Evolutionary conservation across 2,797 vertebrate genomes (phyloP).

Genomic region (Alauda arvensis): DNA sequence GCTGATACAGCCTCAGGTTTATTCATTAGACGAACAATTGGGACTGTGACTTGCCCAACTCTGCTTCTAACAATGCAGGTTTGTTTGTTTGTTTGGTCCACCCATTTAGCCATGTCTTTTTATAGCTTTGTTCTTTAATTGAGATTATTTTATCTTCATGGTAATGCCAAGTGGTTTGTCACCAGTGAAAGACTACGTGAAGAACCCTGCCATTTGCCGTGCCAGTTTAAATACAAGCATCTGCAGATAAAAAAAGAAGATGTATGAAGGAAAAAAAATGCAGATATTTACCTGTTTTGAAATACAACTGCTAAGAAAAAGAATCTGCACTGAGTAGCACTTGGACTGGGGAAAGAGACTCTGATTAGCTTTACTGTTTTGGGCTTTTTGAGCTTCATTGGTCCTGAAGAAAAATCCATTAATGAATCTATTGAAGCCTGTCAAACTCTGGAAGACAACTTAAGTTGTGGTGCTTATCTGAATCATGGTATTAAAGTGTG

Average conservation of each 20-base stretch:
- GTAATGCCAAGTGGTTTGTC: conserved; percentile 62
- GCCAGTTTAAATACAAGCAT: conserved; percentile 46
- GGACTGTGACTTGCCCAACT: conserved; percentile 44
- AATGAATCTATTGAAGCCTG: conserved; percentile 89
- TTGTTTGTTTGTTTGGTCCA: conserved; percentile 56
- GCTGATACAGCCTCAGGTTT: conserved; percentile 67
- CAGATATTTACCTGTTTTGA: conserved; percentile 69
- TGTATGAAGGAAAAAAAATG: conserved; percentile 35
- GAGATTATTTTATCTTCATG: conserved; percentile 67
- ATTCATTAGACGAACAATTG: conserved; percentile 65
- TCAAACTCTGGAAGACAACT: conserved; percentile 87
- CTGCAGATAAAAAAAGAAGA: conserved; percentile 50
- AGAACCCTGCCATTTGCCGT: conserved; percentile 43
- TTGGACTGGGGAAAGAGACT: conserved; percentile 70
- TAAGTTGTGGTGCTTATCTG: conserved; percentile 82
- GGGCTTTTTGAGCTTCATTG: conserved; percentile 84
- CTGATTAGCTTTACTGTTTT: conserved; percentile 90
- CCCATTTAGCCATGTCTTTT: conserved; percentile 66
- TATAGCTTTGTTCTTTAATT: conserved; percentile 65
- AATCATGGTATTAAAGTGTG: conserved; percentile 69
- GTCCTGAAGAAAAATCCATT: conserved; percentile 85
- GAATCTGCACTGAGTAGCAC: conserved; percentile 55
- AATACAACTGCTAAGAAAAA: conserved; percentile 64
- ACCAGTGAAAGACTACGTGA: conserved; percentile 62
- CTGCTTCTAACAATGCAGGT: conserved; percentile 38